Percentiles rank a stretch among this genome's conserved stretches.
phyloP scores from a whole-genome alignment of 2,888 invertebrate species.

The Acrobasis repandana region DNA sequence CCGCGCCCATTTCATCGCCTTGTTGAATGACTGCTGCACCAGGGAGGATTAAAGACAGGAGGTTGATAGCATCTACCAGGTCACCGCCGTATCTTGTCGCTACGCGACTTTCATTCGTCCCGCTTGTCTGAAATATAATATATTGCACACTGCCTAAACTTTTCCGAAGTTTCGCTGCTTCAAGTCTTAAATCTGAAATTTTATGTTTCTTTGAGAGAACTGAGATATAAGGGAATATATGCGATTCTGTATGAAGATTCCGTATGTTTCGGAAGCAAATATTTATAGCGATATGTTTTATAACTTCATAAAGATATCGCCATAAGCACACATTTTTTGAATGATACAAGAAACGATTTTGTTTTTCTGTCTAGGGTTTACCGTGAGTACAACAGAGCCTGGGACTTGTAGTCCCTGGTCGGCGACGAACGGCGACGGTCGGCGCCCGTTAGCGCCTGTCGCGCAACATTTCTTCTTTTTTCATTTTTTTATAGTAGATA shows the following conservation, averaged over 20 bases:
- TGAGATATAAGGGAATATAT: not conserved
- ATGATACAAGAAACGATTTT: too few species aligned
- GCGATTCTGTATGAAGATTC: not conserved
- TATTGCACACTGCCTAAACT: not conserved
- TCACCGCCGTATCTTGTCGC: constrained; percentile 86
- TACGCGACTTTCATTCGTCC: constrained; percentile 49
- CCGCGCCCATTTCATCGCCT: constrained; percentile 88
- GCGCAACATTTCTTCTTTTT: too few species aligned
- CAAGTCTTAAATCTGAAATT: constrained; percentile 28
- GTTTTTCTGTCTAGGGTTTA: too few species aligned
- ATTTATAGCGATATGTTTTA: not conserved
- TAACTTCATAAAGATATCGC: not conserved
- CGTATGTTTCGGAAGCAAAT: not conserved
- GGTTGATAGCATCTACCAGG: constrained; percentile 86
- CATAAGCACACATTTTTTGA: too few species aligned
- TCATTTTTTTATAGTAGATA: too few species aligned
- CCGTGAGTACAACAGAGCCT: too few species aligned
- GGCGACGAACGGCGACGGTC: too few species aligned
- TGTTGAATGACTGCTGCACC: constrained; percentile 91
- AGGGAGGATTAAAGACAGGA: constrained; percentile 87
- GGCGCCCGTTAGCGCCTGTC: too few species aligned
- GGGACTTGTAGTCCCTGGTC: too few species aligned
- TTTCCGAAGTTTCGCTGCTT: not conserved
- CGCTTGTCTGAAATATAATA: constrained; percentile 58
- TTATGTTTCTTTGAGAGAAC: not conserved